Evolutionary conservation across 2,113 vertebrate genomes (phyloP).

Genomic region (Rhinolophus sinicus): DNA sequence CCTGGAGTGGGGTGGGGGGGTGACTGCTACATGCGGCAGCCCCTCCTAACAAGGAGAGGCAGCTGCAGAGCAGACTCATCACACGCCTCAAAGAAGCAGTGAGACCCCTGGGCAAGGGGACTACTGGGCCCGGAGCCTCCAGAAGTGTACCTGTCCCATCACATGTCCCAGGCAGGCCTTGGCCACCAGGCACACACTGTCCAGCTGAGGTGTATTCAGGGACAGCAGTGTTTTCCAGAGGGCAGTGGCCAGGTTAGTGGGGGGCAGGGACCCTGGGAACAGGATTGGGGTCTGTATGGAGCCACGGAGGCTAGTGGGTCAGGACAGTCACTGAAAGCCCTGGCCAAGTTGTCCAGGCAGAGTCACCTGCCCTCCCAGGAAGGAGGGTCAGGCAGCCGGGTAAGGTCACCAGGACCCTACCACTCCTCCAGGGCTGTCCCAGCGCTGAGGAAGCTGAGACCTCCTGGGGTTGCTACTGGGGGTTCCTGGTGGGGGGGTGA

Average conservation of each 20-base stretch:
- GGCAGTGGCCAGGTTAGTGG: not conserved
- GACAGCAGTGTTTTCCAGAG: not conserved
- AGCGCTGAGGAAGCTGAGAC: too few species aligned
- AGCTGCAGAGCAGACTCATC: not conserved
- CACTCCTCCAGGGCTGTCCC: not conserved
- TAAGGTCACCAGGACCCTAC: not conserved
- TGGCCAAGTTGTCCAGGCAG: not conserved
- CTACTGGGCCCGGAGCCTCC: not conserved
- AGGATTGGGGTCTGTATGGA: not conserved
- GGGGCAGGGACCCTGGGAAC: not conserved
- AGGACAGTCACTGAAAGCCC: not conserved
- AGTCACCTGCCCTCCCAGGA: not conserved
- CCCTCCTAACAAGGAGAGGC: too few species aligned
- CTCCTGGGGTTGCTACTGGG: not conserved
- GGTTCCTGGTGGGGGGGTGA: too few species aligned
- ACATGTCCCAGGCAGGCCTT: not conserved
- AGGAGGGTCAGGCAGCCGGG: accelerated
- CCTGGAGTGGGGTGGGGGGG: not conserved
- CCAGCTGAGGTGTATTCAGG: not conserved
- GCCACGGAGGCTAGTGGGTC: not conserved
- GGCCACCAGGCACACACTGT: not conserved
- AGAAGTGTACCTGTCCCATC: not conserved
- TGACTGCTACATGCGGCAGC: not conserved
- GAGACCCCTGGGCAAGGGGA: accelerated
- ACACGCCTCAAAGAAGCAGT: accelerated